phyloP scores from a whole-genome alignment of 2,888 invertebrate genomes.

The Chrysolina oricalcia region DNA sequence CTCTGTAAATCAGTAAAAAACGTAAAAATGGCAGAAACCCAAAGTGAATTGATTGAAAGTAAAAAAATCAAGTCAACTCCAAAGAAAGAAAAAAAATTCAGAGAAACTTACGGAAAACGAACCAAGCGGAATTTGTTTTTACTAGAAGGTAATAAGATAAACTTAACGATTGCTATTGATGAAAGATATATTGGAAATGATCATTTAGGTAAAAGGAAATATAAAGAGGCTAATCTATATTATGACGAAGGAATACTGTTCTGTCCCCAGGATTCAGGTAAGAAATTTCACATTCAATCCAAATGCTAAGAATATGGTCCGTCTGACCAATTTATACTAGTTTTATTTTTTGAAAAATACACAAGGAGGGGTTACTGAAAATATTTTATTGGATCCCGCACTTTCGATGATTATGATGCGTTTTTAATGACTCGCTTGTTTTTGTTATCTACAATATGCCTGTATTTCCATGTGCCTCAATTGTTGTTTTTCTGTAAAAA shows the following conservation, averaged over 20 bases:
- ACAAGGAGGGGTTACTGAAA: too few relatives aligned
- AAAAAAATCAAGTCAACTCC: neutral
- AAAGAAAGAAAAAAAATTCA: neutral
- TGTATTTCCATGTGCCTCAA: too few relatives aligned
- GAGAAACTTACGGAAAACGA: neutral
- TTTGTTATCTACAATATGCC: too few relatives aligned
- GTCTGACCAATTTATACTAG: neutral
- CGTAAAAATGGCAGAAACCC: neutral
- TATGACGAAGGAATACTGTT: neutral
- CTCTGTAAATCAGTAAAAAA: neutral
- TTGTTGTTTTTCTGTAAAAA: too few relatives aligned
- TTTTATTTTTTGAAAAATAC: neutral
- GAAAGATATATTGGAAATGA: neutral
- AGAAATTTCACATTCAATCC: neutral
- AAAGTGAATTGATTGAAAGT: neutral
- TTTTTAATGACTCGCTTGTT: too few relatives aligned
- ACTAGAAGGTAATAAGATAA: neutral
- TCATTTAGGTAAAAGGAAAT: neutral
- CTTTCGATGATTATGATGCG: too few relatives aligned
- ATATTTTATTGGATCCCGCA: too few relatives aligned
- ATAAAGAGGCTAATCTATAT: neutral
- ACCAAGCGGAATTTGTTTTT: neutral
- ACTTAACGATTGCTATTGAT: neutral
- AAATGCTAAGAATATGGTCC: neutral
- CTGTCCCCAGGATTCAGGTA: constrained; percentile 1